Evolutionary conservation across 1,140 invertebrate species (phyloP).

Genomic region (Halotydeus destructor): DNA sequence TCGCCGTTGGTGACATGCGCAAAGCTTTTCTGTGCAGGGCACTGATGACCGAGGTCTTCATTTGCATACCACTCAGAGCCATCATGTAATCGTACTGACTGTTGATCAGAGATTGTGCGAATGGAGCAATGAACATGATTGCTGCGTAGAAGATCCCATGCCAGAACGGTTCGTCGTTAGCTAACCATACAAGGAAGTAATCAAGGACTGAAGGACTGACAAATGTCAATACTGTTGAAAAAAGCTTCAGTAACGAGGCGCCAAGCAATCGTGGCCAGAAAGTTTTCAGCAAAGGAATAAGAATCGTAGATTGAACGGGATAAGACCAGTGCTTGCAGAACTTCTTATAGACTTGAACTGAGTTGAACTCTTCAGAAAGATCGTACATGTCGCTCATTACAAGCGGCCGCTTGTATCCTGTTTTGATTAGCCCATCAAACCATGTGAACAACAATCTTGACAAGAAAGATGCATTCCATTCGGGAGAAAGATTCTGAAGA

Average conservation of each 20-base stretch:
- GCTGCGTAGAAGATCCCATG: constrained; percentile 32
- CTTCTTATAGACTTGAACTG: no score
- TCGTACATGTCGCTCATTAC: constrained; percentile 4
- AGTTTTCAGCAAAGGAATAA: no score
- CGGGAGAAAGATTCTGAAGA: no score
- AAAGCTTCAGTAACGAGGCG: constrained; percentile 47
- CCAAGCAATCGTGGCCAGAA: no score
- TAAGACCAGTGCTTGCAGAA: no score
- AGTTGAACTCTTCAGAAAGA: no score
- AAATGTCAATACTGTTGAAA: constrained; percentile 67
- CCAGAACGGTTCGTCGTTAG: constrained; percentile 27
- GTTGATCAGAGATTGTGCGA: constrained; percentile 66
- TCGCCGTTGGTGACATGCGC: constrained; percentile 22
- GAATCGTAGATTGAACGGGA: no score
- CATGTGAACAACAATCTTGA: constrained; percentile 70
- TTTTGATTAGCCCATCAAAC: constrained; percentile 41
- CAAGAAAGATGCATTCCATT: constrained; percentile 54
- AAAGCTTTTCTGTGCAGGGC: constrained; percentile 83
- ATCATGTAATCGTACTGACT: constrained; percentile 75
- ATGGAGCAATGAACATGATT: constrained; percentile 50
- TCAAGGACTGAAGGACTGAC: constrained; percentile 52
- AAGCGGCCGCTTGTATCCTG: constrained; percentile 8
- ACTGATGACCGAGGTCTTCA: constrained; percentile 72
- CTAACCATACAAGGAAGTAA: constrained; percentile 10
- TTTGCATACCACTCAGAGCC: constrained; percentile 69